Evolutionary conservation across 2,113 vertebrate species (phyloP), one percentile per base, ranked within the genome.

Genomic region (Takifugu bimaculatus): DNA sequence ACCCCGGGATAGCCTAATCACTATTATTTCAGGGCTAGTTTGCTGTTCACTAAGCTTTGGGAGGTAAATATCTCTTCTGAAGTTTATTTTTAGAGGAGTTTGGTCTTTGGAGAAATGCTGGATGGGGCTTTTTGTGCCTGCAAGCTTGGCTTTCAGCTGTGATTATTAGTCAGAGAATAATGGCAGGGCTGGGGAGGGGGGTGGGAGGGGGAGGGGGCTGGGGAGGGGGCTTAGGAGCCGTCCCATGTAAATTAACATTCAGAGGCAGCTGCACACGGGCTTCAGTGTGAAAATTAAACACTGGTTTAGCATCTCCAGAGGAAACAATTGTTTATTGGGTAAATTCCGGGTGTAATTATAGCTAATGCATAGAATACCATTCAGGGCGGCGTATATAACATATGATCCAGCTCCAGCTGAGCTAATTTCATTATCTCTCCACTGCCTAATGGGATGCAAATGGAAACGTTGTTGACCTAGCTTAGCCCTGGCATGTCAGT

Each of bases 401-500:
- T 65, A 43, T 60, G 11, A 64, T 62, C 58, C n/a, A 44, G 55
- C 59, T 61, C 6, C 4, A 52, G 50, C 60, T 54, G 47, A 73
- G 60, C 53, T 66, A 72, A 84, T 78, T 80, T 77, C 58, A 67
- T 82, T 60, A 62, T 77, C 43, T 32, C 20, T 20, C 20, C 20
- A 20, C 20, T 20, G 20, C 20, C 20, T 72, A 77, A 83, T 75
- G 75, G 28, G 61, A 75, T 75, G 59, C 77, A 77, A 78, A 75
- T 59, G 69, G 77, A 65, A 65, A 63, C 4, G 25, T 74, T 60
- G 62, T 79, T 82, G 77, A 81, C 81, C 78, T 60, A 69, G 69
- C 69, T 81, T 76, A 77, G 68, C 69, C 71, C 50, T 26, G 50
- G 68, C 59, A 50, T 82, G 82, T 80, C 80, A 82, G 77, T 83